Evolutionary conservation across 2,797 vertebrate species (phyloP).

Genomic region (Esox lucius): DNA sequence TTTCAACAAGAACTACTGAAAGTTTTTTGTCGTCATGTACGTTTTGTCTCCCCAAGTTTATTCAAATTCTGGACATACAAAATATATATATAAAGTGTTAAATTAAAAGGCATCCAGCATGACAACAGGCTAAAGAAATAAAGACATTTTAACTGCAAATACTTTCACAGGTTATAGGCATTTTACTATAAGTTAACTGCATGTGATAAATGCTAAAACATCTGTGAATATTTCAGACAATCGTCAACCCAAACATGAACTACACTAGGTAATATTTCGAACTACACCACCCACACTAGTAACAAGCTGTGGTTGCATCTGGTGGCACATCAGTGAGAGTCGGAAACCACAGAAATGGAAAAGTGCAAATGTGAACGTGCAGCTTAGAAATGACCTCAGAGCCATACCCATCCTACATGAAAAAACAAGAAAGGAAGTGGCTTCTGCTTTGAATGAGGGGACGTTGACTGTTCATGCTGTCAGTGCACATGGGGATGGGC

Average conservation of each 20-base stretch:
- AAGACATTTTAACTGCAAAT: background rate
- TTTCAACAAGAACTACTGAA: background rate
- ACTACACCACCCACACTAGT: background rate
- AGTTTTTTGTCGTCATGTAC: background rate
- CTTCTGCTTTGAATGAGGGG: background rate
- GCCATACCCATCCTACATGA: background rate
- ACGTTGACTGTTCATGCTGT: background rate
- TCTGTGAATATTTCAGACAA: background rate
- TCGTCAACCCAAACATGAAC: background rate
- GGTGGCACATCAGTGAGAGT: conserved; percentile 4
- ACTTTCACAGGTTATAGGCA: background rate
- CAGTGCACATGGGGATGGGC: too few species aligned
- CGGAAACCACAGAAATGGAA: conserved; percentile 28
- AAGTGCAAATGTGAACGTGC: conserved; percentile 10
- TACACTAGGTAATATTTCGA: background rate
- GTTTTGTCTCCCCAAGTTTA: background rate
- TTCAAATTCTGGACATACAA: background rate
- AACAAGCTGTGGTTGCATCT: conserved; percentile 29
- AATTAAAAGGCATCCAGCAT: background rate
- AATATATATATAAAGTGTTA: too few species aligned
- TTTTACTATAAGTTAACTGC: background rate
- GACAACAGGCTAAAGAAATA: background rate
- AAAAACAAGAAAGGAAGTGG: conserved; percentile 41
- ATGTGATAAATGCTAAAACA: background rate
- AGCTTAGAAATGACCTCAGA: conserved; percentile 45